phyloP scores from a whole-genome alignment of 2,113 vertebrate genomes.

The Nycticorax nycticorax region DNA sequence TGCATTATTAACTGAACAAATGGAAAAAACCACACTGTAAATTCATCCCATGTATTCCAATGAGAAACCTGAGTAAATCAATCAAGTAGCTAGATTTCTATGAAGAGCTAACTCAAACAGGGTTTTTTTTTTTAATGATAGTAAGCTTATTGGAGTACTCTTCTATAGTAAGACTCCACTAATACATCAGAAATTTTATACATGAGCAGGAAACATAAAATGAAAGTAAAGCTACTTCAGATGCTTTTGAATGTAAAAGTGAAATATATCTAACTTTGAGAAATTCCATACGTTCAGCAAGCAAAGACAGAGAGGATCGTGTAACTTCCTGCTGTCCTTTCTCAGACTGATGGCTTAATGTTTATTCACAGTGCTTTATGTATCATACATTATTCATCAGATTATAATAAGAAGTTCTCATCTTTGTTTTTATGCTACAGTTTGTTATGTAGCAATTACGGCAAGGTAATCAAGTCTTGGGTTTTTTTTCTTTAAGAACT shows the following conservation, averaged over 20 bases:
- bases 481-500: background rate
- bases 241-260: background rate
- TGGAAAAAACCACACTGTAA: background rate
- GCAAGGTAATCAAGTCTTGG: background rate
- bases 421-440: background rate
- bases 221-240: background rate
- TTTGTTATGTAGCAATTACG: background rate
- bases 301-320: background rate
- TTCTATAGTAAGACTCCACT: background rate
- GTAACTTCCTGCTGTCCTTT: background rate
- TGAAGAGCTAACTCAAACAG: background rate
- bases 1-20: background rate
- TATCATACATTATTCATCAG: conserved; percentile 3
- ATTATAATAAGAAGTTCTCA: background rate
- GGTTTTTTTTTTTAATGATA: background rate
- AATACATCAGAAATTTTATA: background rate
- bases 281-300: background rate
- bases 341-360: background rate
- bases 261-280: background rate
- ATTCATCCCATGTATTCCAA: background rate
- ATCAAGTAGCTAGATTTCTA: background rate
- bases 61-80: background rate
- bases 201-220: background rate
- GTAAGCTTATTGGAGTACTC: background rate
- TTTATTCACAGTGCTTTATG: background rate